Evolutionary conservation across 23 tunicate species (phyloP), one percentile per base, ranked within the genome.

Genomic region (Ciona savignyi): DNA sequence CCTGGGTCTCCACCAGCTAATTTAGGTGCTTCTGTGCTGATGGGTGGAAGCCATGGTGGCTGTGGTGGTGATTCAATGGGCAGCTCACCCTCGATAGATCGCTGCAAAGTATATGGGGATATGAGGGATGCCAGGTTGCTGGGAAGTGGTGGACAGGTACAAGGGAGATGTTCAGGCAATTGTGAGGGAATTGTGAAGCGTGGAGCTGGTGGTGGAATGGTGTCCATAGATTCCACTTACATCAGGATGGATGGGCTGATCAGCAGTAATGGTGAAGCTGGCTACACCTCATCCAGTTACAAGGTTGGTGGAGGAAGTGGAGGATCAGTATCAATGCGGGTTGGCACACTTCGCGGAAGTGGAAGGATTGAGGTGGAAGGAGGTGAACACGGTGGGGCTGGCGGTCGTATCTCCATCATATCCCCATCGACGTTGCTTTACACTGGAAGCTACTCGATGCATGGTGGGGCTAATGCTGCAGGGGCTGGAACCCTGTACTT

Each of bases 321-420:
- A 26, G 77, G 77, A 0, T 73, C 77, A 0, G 33, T 73, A 3
- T n/a, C 51, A 20, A 3, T 48, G 15, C 29, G 27, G 62, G 29
- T 31, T 2, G 77, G 51, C 23, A 73, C 77, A 22, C 51, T 73
- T 33, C 24, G 77, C 2, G 77, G 77, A 23, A 51, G 25, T 3
- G 77, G 77, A 4, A 0, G 33, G 19, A 33, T 73, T 22, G 77
- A 73, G 51, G 65, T 65, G 2, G 66, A 3, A 22, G 77, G 77
- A 0, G 77, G 77, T 27, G 77, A 65, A 51, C 33, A 60, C 65
- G 77, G 77, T n/a, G 77, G 77, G 4, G 66, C 34, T 73, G 77
- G 77, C 0, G 77, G 77, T 4, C 65, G 77, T 23, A 49, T 73
- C 1, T 56, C 66, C 11, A 0, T 73, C 15, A 48, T 51, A 15